Evolutionary conservation across 2,113 vertebrate genomes (phyloP).

Genomic region (Camelus bactrianus): DNA sequence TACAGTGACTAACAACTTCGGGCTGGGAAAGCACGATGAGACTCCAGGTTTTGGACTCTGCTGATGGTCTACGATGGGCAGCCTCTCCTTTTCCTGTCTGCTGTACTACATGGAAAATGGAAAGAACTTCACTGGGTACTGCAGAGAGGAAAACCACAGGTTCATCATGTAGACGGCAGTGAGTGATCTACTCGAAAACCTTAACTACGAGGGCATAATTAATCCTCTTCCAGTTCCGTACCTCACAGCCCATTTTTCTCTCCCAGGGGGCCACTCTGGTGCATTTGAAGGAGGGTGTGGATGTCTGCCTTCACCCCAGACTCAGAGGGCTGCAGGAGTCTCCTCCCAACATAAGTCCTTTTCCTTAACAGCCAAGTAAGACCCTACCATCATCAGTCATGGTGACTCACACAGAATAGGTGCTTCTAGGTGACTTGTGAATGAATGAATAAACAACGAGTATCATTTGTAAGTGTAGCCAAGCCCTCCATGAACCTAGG

Average conservation of each 20-base stretch:
- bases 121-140: not conserved
- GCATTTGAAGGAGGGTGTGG: not conserved
- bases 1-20: slow-evolving; percentile 64
- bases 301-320: not conserved
- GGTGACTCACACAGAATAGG: slow-evolving; percentile 38
- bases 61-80: not conserved
- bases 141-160: slow-evolving; percentile 16
- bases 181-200: not conserved
- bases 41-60: not conserved
- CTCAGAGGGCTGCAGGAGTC: not conserved
- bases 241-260: not conserved
- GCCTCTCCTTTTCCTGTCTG: not conserved
- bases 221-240: not conserved
- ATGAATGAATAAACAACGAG: slow-evolving; percentile 52
- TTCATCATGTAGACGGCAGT: slow-evolving; percentile 21
- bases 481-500: slow-evolving; percentile 51
- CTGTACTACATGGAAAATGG: not conserved
- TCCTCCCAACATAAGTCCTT: not conserved
- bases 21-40: slow-evolving; percentile 49
- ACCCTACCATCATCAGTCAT: not conserved
- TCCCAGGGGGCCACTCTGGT: not conserved
- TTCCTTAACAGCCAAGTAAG: slow-evolving; percentile 30
- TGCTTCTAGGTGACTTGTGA: slow-evolving; percentile 42
- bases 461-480: slow-evolving; percentile 13
- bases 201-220: not conserved